Evolutionary conservation across 2,797 vertebrate genomes (phyloP).

Genomic region (Nannoperca australis): DNA sequence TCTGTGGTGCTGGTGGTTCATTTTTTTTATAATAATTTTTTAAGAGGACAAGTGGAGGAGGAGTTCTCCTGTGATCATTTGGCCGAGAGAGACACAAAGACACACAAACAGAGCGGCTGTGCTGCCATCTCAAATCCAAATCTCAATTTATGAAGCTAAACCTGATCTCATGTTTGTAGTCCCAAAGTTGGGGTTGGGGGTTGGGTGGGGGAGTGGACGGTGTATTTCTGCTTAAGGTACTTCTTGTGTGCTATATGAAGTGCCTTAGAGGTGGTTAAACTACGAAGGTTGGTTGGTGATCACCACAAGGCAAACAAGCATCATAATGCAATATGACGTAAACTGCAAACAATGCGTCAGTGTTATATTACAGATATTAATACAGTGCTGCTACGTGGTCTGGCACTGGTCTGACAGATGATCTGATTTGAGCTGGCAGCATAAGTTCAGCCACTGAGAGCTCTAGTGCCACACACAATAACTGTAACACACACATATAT

Average conservation of each 20-base stretch:
- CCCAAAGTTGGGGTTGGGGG: neutral
- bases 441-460: slow-evolving; percentile 29
- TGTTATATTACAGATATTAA: slow-evolving; percentile 5
- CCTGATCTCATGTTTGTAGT: slow-evolving; percentile 20
- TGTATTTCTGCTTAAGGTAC: slow-evolving; percentile 25
- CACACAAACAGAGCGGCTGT: slow-evolving; percentile 16
- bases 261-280: slow-evolving; percentile 16
- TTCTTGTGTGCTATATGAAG: slow-evolving; percentile 27
- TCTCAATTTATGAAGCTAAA: neutral
- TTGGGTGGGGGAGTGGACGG: too few species aligned
- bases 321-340: slow-evolving; percentile 27
- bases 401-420: slow-evolving; percentile 1
- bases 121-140: slow-evolving; percentile 61
- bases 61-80: slow-evolving; percentile 61
- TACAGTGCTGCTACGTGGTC: slow-evolving; percentile 35
- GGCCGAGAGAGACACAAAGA: slow-evolving; percentile 49
- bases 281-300: slow-evolving; percentile 28
- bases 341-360: slow-evolving; percentile 25
- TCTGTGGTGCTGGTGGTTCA: slow-evolving; percentile 78
- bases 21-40: neutral
- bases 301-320: slow-evolving; percentile 51
- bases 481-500: slow-evolving; percentile 39
- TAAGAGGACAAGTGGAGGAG: slow-evolving; percentile 39
- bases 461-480: slow-evolving; percentile 47
- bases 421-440: slow-evolving; percentile 58